Evolutionary conservation across 2,113 vertebrate species (phyloP), one percentile per base, ranked within the genome.

Genomic region (Centropus unirufus): DNA sequence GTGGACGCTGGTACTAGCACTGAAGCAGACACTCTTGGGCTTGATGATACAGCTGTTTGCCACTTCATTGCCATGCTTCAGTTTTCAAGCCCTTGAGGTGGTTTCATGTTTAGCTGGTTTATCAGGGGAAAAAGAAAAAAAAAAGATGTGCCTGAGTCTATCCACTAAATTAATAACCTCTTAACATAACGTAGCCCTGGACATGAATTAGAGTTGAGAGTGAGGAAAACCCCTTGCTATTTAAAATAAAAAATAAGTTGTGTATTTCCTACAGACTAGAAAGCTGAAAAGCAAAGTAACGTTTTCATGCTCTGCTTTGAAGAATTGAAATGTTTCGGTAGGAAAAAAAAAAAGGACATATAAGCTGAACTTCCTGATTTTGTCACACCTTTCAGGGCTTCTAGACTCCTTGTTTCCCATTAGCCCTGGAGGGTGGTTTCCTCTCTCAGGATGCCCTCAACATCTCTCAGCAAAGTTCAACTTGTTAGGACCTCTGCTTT

Each of bases 11-110:
- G 8, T 47, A 30, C 63, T 62, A 55, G 6, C 14, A 61, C 46
- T 54, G 24, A 49, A 70, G 34, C 8, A 0, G 0, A n/a, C 6
- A 36, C 8, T 52, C 59, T 67, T 34, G 27, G 17, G 6, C 52
- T 80, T 62, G 22, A 11, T 67, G n/a, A 10, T 83, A 32, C 39
- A 67, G 6, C 14, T 32, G 13, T 15, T 80, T 73, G 47, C 15
- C 34, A 51, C 46, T 80, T 23, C 19, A 30, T 17, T 69, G 59
- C 8, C 12, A 20, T 20, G 11, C 22, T 63, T 44, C 15, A 74
- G 11, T 51, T 80, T 91, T 77, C 30, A 77, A 76, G 47, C 17
- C 47, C 61, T 90, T 69, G 8, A 2, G 5, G 34, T 83, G 42
- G 92, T 46, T 21, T 69, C 54, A 42, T 52, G n/a, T 68, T 87